Evolutionary conservation across 2,113 vertebrate genomes (phyloP).

Genomic region (Silurus asotus): DNA sequence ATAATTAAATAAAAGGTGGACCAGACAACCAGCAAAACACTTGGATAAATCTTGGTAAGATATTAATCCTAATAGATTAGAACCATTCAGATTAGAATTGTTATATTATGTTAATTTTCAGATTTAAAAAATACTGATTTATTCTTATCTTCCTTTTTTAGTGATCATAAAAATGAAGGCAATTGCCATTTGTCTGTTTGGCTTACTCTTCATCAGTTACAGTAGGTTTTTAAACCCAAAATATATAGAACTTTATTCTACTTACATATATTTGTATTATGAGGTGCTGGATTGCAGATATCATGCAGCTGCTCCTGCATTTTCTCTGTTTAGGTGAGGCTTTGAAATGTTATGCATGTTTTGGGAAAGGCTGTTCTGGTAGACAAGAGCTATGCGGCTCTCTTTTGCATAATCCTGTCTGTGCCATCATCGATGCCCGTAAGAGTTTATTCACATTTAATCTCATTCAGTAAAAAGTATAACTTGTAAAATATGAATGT

Average conservation of each 20-base stretch:
- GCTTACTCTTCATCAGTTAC: conserved; percentile 10
- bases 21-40: neutral
- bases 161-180: neutral
- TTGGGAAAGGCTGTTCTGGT: neutral
- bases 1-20: neutral
- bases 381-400: conserved; percentile 8
- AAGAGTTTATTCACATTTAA: neutral
- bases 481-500: neutral
- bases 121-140: neutral
- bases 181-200: neutral
- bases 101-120: neutral
- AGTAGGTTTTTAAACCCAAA: neutral
- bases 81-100: neutral
- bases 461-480: neutral
- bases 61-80: neutral
- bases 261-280: neutral
- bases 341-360: conserved; percentile 13
- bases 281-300: neutral
- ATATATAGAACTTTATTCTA: neutral
- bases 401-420: conserved; percentile 4
- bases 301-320: neutral
- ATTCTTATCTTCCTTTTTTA: neutral
- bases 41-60: neutral
- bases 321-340: conserved; percentile 14
- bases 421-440: neutral